Base-by-base conservation (phyloP, 2,797 vertebrate species). In the Picus viridis region DNA sequence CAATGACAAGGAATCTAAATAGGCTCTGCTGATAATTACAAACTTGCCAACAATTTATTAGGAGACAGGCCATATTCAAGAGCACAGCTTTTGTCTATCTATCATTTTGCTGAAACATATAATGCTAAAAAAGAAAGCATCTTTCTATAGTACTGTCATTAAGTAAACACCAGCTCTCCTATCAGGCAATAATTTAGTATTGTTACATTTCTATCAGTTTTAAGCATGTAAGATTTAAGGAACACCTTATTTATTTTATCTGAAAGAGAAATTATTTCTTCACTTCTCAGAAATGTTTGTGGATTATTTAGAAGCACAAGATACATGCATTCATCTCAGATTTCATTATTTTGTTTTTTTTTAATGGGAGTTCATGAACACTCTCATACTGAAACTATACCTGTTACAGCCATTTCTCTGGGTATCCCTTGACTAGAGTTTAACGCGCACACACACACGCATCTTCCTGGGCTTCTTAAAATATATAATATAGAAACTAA, bases 201-300 rank as follows among this genome's bases (percentile, higher is more conserved):
- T 41, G 14, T 18, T 85, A 12, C 2, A 41, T 73, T 86, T 91
- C 54, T 67, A 9, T 56, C 67, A n/a, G 1, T 57, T 88, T 70
- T 71, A 83, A 41, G 41, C 6, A 29, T 29, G 11, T n/a, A 57
- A 9, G 1, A 23, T 32, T 56, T 22, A 59, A 62, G 12, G 83
- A 83, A 41, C 2, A 9, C 1, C 29, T 61, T 58, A 26, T 30
- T 22, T 81, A 6, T 63, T 62, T 57, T 53, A 64, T 83, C 78
- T 90, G 14, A 71, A 86, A 74, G 11, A 45, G 6, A 77, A 47
- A 61, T 29, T 0, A 29, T 59, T 63, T 86, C 3, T 57, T 83
- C 11, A 20, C 2, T 56, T 70, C 4, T 32, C 10, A 9, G 12
- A 47, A 41, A 4, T 10, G 6, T 45, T 34, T 1, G 0, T 56